Evolutionary conservation across 2,888 invertebrate species (phyloP).

Genomic region (Pterobdella sp.): DNA sequence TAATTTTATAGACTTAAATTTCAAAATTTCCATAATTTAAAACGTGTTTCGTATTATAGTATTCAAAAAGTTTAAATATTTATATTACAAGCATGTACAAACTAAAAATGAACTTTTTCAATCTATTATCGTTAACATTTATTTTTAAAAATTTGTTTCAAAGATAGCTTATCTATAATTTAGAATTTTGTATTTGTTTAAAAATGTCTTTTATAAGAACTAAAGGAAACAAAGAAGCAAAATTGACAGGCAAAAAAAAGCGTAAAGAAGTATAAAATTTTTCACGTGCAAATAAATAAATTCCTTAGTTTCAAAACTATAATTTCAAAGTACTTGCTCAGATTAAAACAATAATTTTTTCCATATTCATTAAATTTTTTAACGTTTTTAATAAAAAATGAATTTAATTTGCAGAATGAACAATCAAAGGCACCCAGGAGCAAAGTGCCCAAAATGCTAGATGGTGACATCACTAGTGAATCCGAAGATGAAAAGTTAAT

Average conservation of each 20-base stretch:
- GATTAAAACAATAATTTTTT: not conserved
- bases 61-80: too few species aligned
- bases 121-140: not conserved
- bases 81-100: too few species aligned
- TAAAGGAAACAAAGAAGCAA: not conserved
- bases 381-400: not conserved
- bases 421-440: not conserved
- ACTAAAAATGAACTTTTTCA: too few species aligned
- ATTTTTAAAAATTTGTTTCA: not conserved
- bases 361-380: not conserved
- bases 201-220: not conserved
- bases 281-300: too few species aligned
- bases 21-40: too few species aligned
- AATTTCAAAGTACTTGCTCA: too few species aligned
- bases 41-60: too few species aligned
- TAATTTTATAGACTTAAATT: too few species aligned
- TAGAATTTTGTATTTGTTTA: not conserved
- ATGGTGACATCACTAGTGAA: slow-evolving; percentile 21
- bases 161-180: not conserved
- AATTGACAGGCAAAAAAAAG: not conserved
- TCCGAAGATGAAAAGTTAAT: slow-evolving; percentile 20
- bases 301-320: too few species aligned
- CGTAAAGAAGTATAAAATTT: not conserved
- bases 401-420: not conserved
- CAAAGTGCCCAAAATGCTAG: not conserved